Percentiles rank a stretch among this genome's conserved stretches.
These are phyloP conservation scores for Caranx ignobilis DNA, from an alignment of 2,113 vertebrate genomes.

Conservation along the genomic window DNA sequence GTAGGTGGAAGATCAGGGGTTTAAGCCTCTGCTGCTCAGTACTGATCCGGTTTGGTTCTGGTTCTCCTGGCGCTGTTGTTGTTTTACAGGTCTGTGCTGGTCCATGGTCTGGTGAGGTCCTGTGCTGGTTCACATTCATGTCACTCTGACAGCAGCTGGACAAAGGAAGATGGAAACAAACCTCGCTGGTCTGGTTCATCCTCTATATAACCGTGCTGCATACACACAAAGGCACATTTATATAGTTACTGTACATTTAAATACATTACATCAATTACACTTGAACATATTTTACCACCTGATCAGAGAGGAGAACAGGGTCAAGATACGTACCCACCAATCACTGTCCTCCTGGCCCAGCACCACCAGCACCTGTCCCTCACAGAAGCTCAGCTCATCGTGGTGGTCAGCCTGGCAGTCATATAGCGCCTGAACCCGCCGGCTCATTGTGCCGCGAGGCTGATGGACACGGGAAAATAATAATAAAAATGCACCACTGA, in stretches of 20 bases:
- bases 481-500: too few species aligned
- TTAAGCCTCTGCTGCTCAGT: background rate
- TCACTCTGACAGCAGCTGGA: slow-evolving; percentile 71
- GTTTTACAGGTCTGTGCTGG: slow-evolving; percentile 1
- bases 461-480: background rate
- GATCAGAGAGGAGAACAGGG: background rate
- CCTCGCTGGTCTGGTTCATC: slow-evolving; percentile 73
- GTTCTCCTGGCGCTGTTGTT: slow-evolving; percentile 12
- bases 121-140: slow-evolving; percentile 16
- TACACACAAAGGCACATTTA: slow-evolving; percentile 2
- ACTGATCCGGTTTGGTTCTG: background rate
- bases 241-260: background rate
- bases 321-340: slow-evolving; percentile 75
- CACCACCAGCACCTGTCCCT: slow-evolving; percentile 76
- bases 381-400: slow-evolving; percentile 76
- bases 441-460: slow-evolving; percentile 56
- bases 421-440: slow-evolving; percentile 70
- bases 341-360: slow-evolving; percentile 72
- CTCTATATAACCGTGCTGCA: slow-evolving; percentile 72
- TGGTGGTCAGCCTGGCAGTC: slow-evolving; percentile 78
- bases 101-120: slow-evolving; percentile 11
- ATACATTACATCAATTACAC: too few species aligned
- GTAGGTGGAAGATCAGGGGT: background rate
- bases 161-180: slow-evolving; percentile 75
- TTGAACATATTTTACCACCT: background rate